phyloP scores from a whole-genome alignment of 1,140 invertebrate genomes.

The Drosophila subobscura region DNA sequence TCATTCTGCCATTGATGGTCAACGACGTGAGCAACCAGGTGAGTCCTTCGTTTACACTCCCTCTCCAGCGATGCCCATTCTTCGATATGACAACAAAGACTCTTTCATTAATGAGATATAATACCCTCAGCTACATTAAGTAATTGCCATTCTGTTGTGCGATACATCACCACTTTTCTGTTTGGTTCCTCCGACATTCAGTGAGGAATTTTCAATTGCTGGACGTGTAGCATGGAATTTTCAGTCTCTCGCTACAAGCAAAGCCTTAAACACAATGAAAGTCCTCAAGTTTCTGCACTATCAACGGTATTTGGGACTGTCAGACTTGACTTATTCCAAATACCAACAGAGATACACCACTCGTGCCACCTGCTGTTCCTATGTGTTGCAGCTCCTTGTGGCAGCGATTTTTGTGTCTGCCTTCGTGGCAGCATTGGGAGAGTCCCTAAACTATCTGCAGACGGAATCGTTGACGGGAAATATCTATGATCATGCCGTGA shows the following conservation, averaged over 20 bases:
- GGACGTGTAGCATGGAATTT: no score
- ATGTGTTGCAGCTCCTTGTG: neutral
- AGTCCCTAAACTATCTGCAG: slow-evolving; percentile 39
- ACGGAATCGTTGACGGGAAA: slow-evolving; percentile 23
- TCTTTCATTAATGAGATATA: neutral
- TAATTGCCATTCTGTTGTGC: no score
- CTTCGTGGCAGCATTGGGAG: slow-evolving; percentile 3
- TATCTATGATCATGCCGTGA: slow-evolving; percentile 40
- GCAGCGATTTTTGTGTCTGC: slow-evolving; percentile 5
- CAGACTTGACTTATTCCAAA: slow-evolving; percentile 25
- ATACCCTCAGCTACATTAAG: no score
- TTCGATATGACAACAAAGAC: no score
- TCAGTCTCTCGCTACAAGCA: neutral
- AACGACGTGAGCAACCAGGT: slow-evolving; percentile 19
- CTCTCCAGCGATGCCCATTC: no score
- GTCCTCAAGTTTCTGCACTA: slow-evolving; percentile 31
- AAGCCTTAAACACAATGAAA: slow-evolving; percentile 5
- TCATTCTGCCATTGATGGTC: slow-evolving; percentile 4
- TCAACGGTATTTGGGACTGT: slow-evolving; percentile 54
- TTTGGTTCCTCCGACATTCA: no score
- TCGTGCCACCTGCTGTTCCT: slow-evolving; percentile 14
- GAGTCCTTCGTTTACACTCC: neutral
- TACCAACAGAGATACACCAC: slow-evolving; percentile 5
- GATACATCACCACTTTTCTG: no score
- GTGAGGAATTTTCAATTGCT: no score